Percentiles rank a stretch among this genome's conserved stretches.
Conservation (phyloP, 2,797 vertebrate species). For the Bovichtus diacanthus region DNA sequence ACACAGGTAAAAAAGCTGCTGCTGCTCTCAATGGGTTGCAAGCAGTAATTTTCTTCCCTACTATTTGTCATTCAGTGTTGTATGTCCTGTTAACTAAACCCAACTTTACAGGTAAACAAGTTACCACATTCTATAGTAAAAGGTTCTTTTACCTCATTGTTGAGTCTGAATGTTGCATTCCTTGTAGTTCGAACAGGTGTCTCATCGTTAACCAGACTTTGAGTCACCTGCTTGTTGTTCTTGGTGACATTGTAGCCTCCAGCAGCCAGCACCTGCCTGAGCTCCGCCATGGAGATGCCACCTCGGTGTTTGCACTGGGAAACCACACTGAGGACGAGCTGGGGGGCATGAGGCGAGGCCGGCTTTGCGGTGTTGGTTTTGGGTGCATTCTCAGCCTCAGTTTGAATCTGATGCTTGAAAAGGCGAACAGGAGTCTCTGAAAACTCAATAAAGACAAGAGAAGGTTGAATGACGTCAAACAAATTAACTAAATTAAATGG, state of each 20-base stretch:
- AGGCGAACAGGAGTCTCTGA: slow-evolving; percentile 58
- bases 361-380: background rate
- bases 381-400: background rate
- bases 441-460: background rate
- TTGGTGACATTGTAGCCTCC: slow-evolving; percentile 49
- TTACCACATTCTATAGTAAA: background rate
- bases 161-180: slow-evolving; percentile 26
- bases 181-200: slow-evolving; percentile 26
- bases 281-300: slow-evolving; percentile 63
- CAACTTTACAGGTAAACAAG: background rate
- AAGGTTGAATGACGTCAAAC: background rate
- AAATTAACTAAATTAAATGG: background rate
- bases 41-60: background rate
- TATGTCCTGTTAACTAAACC: background rate
- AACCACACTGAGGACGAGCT: slow-evolving; percentile 51
- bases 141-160: slow-evolving; percentile 38
- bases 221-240: slow-evolving; percentile 37
- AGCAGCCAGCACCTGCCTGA: slow-evolving; percentile 58
- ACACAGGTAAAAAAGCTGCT: background rate
- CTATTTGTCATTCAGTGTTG: background rate
- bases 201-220: slow-evolving; percentile 25
- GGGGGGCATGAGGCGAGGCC: background rate
- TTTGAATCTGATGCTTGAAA: slow-evolving; percentile 54
- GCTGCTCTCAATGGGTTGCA: background rate
- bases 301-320: slow-evolving; percentile 43